Evolutionary conservation across 2,113 vertebrate genomes (phyloP).

Genomic region (Pandion haliaetus): DNA sequence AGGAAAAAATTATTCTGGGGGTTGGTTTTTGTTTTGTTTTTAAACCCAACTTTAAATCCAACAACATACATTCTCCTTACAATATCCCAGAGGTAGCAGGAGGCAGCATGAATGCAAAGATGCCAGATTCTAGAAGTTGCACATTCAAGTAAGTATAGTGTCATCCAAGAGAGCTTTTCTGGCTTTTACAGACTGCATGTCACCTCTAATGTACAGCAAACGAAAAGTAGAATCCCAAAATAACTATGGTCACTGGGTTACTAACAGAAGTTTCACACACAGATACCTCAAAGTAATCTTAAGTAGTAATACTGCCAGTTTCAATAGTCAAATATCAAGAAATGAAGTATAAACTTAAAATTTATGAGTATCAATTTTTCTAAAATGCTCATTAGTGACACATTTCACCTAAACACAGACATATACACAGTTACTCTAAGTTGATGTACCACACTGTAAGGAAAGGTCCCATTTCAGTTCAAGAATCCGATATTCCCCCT

Average conservation of each 20-base stretch:
- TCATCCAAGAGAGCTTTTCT: neutral
- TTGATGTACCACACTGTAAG: slow-evolving; percentile 14
- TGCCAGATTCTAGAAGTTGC: neutral
- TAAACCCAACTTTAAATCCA: neutral
- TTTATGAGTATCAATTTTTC: neutral
- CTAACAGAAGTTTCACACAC: neutral
- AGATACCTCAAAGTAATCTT: neutral
- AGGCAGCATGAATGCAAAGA: neutral
- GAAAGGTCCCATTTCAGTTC: slow-evolving; percentile 10
- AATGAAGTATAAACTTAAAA: slow-evolving; percentile 9
- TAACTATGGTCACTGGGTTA: neutral
- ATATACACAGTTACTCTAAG: slow-evolving; percentile 16
- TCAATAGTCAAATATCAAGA: neutral
- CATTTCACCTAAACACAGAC: slow-evolving; percentile 40
- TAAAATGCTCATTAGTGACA: slow-evolving; percentile 42
- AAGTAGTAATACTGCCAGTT: neutral
- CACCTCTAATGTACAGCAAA: neutral
- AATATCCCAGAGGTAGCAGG: neutral
- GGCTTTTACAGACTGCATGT: neutral
- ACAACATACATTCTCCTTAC: neutral
- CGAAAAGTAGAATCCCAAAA: neutral
- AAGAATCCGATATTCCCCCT: neutral
- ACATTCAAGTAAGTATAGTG: neutral
- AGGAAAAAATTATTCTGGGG: neutral
- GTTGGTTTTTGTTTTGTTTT: neutral